Base-by-base conservation (phyloP, 2,888 invertebrate species). In the Lacanobia oleracea region DNA sequence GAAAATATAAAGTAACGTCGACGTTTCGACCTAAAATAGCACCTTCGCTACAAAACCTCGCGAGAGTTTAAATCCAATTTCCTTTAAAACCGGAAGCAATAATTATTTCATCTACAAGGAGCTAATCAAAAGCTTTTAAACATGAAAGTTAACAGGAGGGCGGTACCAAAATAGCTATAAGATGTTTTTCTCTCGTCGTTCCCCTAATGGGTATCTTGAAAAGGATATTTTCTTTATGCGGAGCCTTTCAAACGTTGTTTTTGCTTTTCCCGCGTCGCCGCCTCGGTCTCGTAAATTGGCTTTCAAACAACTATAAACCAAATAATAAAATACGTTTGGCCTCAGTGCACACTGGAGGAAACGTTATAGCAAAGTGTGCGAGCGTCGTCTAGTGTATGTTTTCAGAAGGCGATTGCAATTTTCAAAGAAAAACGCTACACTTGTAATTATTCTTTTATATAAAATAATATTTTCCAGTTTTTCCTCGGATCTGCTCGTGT, bases 231-330 rank as follows among this genome's bases (percentile, higher is more conserved):
- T 87, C 84, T 86, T 81, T 72, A 83, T 84, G 86, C 73, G 83
- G 76, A 77, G 84, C 77, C 77, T 88, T 88, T 87, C 81, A 85
- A 89, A 88, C 79, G 87, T 87, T 88, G 88, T 90, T 92, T 91
- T 88, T 87, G 84, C 81, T 86, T 86, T 84, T 76, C 82, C 79
- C 84, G 84, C 86, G 83, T 77, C 83, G 85, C 82, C 83, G 86
- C 76, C 84, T 78, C 74, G 67, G 76, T 83, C 72, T 77, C 83
- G 88, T 87, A 91, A 91, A 92, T 93, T 92, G 87, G 85, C 91
- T 91, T 90, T 90, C 81, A 86, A 88, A 87, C 85, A 88, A 87
- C 85, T 89, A 87, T 81, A 88, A 88, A 88, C 77, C 85, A 87
- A 86, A 88, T 87, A 89, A 87, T 86, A 88, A 88, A 89, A 89